Evolutionary conservation across 2,888 invertebrate genomes (phyloP).

Genomic region (Holacanthella duospinosa): DNA sequence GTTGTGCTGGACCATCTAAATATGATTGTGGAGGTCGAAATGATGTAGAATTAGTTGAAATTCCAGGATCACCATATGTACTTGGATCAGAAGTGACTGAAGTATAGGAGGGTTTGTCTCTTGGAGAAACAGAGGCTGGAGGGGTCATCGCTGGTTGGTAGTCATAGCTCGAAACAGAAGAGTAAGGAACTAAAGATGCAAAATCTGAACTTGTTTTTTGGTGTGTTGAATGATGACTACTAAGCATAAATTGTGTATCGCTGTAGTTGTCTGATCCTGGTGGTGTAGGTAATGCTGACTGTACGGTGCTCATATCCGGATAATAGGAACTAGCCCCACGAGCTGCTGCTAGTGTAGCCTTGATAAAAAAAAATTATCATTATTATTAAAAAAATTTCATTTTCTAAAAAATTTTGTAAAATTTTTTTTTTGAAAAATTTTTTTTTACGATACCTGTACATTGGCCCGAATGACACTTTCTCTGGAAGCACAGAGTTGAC

Average conservation of each 20-base stretch:
- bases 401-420: background rate
- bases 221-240: conserved; percentile 26
- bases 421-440: background rate
- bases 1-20: conserved; percentile 52
- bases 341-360: conserved; percentile 38
- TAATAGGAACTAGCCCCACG: conserved; percentile 45
- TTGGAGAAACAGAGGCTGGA: conserved; percentile 90
- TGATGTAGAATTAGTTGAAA: conserved; percentile 40
- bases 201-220: conserved; percentile 24
- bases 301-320: conserved; percentile 38
- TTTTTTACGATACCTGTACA: conserved; percentile 17
- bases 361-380: background rate
- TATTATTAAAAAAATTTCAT: background rate
- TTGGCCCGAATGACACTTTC: conserved; percentile 92
- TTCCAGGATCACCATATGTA: conserved; percentile 21
- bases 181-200: conserved; percentile 32
- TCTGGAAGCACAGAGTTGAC: conserved; percentile 83
- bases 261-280: conserved; percentile 67
- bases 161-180: conserved; percentile 38
- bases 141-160: conserved; percentile 87
- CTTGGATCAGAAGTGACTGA: conserved; percentile 41
- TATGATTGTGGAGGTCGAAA: conserved; percentile 49
- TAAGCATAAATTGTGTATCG: conserved; percentile 45
- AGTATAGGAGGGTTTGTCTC: conserved; percentile 66
- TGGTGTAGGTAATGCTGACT: conserved; percentile 72